Conservation (phyloP, 2,888 invertebrate genomes). For the Leptothorax acervorum region DNA sequence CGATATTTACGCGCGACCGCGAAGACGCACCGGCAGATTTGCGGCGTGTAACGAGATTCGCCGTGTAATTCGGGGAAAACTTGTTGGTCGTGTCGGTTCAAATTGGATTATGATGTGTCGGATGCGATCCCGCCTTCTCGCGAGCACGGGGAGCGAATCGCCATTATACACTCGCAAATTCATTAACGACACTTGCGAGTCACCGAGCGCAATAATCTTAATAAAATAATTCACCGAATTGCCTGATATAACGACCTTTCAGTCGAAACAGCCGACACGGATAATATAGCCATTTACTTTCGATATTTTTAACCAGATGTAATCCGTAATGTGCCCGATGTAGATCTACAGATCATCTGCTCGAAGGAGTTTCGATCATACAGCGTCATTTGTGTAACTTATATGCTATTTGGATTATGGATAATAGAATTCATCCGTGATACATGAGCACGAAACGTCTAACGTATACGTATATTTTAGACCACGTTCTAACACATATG, state of each 20-base stretch:
- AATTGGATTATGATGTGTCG: constrained; percentile 28
- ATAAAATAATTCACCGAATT: constrained; percentile 26
- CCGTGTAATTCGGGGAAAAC: constrained; percentile 38
- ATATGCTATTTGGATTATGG: constrained; percentile 42
- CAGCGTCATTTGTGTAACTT: constrained; percentile 31
- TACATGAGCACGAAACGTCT: constrained; percentile 25
- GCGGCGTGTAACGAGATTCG: constrained; percentile 19
- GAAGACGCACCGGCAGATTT: constrained; percentile 33
- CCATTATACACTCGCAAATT: constrained; percentile 34
- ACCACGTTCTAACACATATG: constrained; percentile 50
- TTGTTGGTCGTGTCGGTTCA: constrained; percentile 14
- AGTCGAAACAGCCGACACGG: constrained; percentile 7
- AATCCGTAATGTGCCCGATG: neutral
- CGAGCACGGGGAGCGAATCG: constrained; percentile 14
- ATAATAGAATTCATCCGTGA: constrained; percentile 44
- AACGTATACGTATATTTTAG: constrained; percentile 38
- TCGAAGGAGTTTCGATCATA: constrained; percentile 19
- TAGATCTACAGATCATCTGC: constrained; percentile 3
- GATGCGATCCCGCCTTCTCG: constrained; percentile 6
- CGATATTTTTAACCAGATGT: neutral
- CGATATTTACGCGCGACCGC: constrained; percentile 29
- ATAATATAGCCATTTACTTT: constrained; percentile 9
- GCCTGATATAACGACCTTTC: neutral
- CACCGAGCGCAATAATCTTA: neutral
- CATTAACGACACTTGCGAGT: constrained; percentile 17